Evolutionary conservation across 2,888 invertebrate species (phyloP), one percentile per base, ranked within the genome.

Genomic region (Antheraea assamensis): DNA sequence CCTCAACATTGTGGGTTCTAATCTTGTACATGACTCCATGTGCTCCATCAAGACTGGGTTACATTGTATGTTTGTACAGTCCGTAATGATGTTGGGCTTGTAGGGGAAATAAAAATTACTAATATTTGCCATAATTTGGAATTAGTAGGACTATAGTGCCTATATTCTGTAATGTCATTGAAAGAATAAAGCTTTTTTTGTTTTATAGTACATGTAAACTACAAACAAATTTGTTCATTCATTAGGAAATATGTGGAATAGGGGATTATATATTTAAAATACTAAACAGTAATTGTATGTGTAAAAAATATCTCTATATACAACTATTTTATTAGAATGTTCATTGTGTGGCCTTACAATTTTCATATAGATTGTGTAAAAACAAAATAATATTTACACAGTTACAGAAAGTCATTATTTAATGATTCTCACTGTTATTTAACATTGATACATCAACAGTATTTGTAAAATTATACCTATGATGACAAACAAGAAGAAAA

Each of bases 291-390:
- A 30, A 64, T 64, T 30, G 15, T 21, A 13, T 30, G 17, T 64
- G 30, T 1, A 30, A 64, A 30, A 17, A 0, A 17, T 64, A 64
- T 4, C 27, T 64, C 27, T 64, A 17, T 3, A 17, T 30, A 13
- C 21, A 19, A 35, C n/a, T 21, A 21, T 35, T 35, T 13, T 24
- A 35, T 68, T 68, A 68, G 68, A 35, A 31, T 35, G n/a, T 52
- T 42, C 52, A 71, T 19, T 71, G 71, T 71, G 30, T 52, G 52
- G 71, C 13, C 2, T 58, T 71, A 71, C 21, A 21, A 71, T 55
- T 71, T 71, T 58, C 71, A 71, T n/a, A 30, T 58, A n/a, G 52
- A 71, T n/a, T 35, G 52, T 68, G 35, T 68, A 35, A 68, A 68
- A 21, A 68, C 68, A 68, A 64, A 64, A 64, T 64, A 64, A 68